These are phyloP conservation scores for Galerucella nymphaeae DNA, from an alignment of 2,888 invertebrate species.

Conservation along the genomic window DNA sequence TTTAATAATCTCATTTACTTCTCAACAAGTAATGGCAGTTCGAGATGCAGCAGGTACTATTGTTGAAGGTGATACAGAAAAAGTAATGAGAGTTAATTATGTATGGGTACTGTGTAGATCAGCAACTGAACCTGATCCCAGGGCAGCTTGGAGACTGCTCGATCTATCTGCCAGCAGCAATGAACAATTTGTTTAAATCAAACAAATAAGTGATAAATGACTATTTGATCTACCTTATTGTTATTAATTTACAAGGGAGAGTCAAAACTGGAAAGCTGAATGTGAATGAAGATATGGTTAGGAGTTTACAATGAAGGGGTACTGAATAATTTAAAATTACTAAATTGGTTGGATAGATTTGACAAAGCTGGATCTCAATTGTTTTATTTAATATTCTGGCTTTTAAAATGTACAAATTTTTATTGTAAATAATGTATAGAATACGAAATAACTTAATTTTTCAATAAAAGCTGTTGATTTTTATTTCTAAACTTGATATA, in stretches of 20 bases:
- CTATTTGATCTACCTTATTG: conserved; percentile 46
- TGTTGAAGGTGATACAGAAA: conserved; percentile 94
- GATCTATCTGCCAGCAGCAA: conserved; percentile 89
- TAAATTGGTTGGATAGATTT: neutral
- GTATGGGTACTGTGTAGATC: conserved; percentile 99
- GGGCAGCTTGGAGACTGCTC: conserved; percentile 95
- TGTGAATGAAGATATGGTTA: neutral
- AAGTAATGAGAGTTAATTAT: conserved; percentile 93
- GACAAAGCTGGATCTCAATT: conserved; percentile 38
- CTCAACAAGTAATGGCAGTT: conserved; percentile 96
- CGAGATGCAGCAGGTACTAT: conserved; percentile 84
- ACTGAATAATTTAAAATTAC: neutral
- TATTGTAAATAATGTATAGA: conserved; percentile 41
- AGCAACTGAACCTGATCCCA: conserved; percentile 91
- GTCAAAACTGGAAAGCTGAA: conserved; percentile 19
- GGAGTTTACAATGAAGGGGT: conserved; percentile 5
- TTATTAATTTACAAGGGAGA: conserved; percentile 50
- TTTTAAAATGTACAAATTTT: conserved; percentile 43
- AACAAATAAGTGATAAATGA: conserved; percentile 10
- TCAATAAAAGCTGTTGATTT: conserved; percentile 43
- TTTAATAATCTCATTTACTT: conserved; percentile 93
- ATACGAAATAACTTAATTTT: conserved; percentile 42
- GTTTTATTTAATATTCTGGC: conserved; percentile 41
- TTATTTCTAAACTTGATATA: conserved; percentile 12
- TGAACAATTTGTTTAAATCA: conserved; percentile 81